A percentile compares a stretch with the other conserved stretches of the same genome.
phyloP scores from a whole-genome alignment of 1,140 invertebrate genomes.

The Ganaspis sp. region DNA sequence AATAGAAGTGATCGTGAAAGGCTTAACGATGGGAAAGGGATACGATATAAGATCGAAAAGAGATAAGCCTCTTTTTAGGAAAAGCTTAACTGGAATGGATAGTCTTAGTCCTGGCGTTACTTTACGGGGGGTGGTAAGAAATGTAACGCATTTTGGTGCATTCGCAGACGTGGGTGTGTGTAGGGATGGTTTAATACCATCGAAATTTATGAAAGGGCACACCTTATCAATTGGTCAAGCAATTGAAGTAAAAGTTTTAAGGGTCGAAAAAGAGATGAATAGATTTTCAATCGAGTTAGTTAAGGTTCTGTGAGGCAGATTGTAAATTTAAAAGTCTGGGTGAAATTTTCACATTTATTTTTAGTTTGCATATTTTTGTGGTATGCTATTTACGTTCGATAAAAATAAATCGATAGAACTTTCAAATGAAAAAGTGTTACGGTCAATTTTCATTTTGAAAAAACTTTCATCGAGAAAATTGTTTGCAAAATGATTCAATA shows the following conservation, averaged over 20 bases:
- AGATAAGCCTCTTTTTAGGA: constrained; percentile 82
- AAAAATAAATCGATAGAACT: too few species aligned
- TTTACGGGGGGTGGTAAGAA: constrained; percentile 84
- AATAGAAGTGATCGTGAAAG: constrained; percentile 81
- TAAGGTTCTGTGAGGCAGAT: constrained; percentile 38
- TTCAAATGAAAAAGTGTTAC: too few species aligned
- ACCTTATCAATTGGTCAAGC: constrained; percentile 83
- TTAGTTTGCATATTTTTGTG: too few species aligned
- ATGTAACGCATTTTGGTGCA: constrained; percentile 92
- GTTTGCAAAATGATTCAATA: too few species aligned
- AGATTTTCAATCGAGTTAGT: constrained; percentile 76
- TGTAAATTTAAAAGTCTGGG: not conserved
- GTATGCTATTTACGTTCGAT: too few species aligned
- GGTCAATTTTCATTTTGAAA: too few species aligned
- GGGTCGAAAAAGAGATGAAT: constrained; percentile 75
- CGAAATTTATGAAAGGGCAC: constrained; percentile 78
- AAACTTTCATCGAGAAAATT: too few species aligned
- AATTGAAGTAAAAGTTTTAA: constrained; percentile 80
- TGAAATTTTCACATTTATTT: too few species aligned
- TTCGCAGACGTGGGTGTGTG: constrained; percentile 94
- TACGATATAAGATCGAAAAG: constrained; percentile 83
- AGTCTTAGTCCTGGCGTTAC: constrained; percentile 78
- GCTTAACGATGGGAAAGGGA: constrained; percentile 79
- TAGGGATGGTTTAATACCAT: constrained; percentile 85
- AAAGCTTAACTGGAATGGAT: constrained; percentile 78